Percentiles rank a stretch among this genome's conserved stretches.
Evolutionary conservation across 2,113 vertebrate species (phyloP).

Genomic region (Xerus inauris): DNA sequence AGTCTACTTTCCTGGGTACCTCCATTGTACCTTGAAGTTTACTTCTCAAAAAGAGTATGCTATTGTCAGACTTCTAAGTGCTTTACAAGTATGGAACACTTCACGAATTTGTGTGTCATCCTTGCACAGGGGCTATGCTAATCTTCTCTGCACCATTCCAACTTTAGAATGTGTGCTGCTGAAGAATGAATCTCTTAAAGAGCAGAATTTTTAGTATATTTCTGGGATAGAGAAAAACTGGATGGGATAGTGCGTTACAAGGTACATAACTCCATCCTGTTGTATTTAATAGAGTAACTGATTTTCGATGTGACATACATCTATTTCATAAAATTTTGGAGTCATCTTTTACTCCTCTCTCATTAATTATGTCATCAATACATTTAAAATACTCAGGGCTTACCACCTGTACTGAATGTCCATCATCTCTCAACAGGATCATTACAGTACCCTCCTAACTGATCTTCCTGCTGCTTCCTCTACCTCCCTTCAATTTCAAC

Average conservation of each 20-base stretch:
- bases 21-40: too few species aligned
- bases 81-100: too few species aligned
- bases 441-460: not conserved
- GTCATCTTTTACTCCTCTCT: not conserved
- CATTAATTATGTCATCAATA: not conserved
- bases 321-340: not conserved
- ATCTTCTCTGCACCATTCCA: too few species aligned
- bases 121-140: too few species aligned
- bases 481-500: not conserved
- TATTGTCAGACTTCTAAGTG: too few species aligned
- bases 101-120: too few species aligned
- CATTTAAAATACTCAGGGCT: not conserved
- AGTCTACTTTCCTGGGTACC: too few species aligned
- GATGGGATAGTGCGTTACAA: not conserved
- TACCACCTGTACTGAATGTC: not conserved
- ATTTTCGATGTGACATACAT: not conserved
- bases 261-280: not conserved
- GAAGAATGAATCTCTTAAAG: not conserved
- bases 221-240: constrained; percentile 16
- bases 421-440: not conserved
- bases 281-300: not conserved
- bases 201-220: not conserved
- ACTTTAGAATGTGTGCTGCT: not conserved
- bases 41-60: too few species aligned
- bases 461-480: not conserved